These are phyloP conservation scores for Drosophila subsilvestris DNA, from an alignment of 2,888 invertebrate species.

Conservation along the genomic window DNA sequence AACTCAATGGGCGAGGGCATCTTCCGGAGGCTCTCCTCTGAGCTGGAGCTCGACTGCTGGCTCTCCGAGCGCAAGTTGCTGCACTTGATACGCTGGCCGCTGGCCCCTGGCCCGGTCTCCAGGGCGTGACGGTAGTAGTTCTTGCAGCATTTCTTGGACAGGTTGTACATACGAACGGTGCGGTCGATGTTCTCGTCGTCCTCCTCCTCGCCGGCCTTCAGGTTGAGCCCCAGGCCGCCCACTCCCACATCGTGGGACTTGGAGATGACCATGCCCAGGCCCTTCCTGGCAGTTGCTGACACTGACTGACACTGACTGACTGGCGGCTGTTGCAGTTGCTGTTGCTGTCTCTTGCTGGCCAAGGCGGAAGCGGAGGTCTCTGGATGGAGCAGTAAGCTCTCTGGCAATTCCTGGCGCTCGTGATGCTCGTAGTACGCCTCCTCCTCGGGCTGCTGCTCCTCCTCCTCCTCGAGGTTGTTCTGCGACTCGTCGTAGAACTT, in stretches of 20 bases:
- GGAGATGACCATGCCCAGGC: constrained; percentile 63
- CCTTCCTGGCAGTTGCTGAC: constrained; percentile 31
- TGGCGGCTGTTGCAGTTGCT: constrained; percentile 14
- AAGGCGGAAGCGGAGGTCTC: background rate
- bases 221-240: constrained; percentile 64
- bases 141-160: constrained; percentile 83
- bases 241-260: constrained; percentile 68
- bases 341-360: background rate
- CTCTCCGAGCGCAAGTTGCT: constrained; percentile 55
- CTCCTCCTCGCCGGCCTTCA: constrained; percentile 65
- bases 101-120: constrained; percentile 64
- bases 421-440: constrained; percentile 29
- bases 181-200: constrained; percentile 82
- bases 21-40: constrained; percentile 83
- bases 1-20: constrained; percentile 82
- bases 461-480: constrained; percentile 74
- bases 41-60: constrained; percentile 73
- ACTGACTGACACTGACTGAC: background rate
- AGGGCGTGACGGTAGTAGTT: constrained; percentile 80
- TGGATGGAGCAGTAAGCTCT: constrained; percentile 13
- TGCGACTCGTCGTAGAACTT: constrained; percentile 81
- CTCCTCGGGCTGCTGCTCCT: constrained; percentile 53
- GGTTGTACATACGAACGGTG: constrained; percentile 82
- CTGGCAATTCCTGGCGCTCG: constrained; percentile 27
- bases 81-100: constrained; percentile 58